Evolutionary conservation across 1,140 invertebrate species (phyloP).

Genomic region (Leptopilina clavipes): DNA sequence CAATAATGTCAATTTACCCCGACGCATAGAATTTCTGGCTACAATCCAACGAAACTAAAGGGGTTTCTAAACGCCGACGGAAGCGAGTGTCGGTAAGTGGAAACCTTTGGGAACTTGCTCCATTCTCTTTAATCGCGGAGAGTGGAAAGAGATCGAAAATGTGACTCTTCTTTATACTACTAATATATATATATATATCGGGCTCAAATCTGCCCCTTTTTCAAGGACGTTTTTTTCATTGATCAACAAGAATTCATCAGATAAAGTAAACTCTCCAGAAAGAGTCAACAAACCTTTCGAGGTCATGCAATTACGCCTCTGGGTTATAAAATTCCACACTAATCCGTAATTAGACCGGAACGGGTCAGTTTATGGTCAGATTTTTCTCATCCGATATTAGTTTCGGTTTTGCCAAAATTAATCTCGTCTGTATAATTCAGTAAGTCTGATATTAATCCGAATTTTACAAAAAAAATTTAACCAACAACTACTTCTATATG

Average conservation of each 20-base stretch:
- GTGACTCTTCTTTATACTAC: background rate
- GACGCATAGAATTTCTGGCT: conserved; percentile 39
- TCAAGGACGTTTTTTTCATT: conserved; percentile 5
- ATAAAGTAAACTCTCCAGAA: background rate
- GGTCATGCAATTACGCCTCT: background rate
- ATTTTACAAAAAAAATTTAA: too few species aligned
- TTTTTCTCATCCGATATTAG: too few species aligned
- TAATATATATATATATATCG: background rate
- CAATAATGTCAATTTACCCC: too few species aligned
- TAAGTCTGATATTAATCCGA: too few species aligned
- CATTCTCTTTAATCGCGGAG: conserved; percentile 51
- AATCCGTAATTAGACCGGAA: too few species aligned
- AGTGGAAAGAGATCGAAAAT: background rate
- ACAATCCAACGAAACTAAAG: conserved; percentile 61
- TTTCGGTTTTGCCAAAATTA: too few species aligned
- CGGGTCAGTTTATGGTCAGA: too few species aligned
- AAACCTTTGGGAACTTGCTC: conserved; percentile 61
- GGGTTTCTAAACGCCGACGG: conserved; percentile 41
- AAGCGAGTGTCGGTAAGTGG: conserved; percentile 44
- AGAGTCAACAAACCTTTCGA: conserved; percentile 24
- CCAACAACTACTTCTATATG: too few species aligned
- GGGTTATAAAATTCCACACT: too few species aligned
- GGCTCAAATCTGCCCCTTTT: background rate
- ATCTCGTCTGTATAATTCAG: too few species aligned
- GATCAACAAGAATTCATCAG: background rate